Conservation (phyloP, 2,888 invertebrate species). For the Synanthedon vespiformis region DNA sequence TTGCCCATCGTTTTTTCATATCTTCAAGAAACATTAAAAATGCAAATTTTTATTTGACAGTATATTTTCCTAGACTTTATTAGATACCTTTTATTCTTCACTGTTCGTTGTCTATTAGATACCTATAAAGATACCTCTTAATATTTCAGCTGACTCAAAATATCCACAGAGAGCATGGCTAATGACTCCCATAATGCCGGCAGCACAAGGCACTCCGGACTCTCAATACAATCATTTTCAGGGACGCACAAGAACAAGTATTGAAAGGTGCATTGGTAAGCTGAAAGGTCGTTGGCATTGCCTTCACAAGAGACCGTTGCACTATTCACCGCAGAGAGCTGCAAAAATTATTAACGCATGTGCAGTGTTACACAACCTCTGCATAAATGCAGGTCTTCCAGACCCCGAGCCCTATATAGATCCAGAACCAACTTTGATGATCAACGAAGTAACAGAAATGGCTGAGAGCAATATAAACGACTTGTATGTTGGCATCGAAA, state of each 20-base stretch:
- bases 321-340: slow-evolving; percentile 37
- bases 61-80: too few species aligned
- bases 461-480: slow-evolving; percentile 39
- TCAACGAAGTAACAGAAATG: slow-evolving; percentile 32
- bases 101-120: too few species aligned
- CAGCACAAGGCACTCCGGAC: slow-evolving; percentile 35
- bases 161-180: slow-evolving; percentile 40
- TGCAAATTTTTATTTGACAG: too few species aligned
- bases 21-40: too few species aligned
- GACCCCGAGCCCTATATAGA: slow-evolving; percentile 27
- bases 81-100: background rate
- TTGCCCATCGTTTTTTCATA: too few species aligned
- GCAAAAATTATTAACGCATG: slow-evolving; percentile 46
- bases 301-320: slow-evolving; percentile 31
- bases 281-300: slow-evolving; percentile 40
- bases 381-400: slow-evolving; percentile 25
- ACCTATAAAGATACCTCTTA: too few species aligned
- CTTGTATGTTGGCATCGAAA: slow-evolving; percentile 35
- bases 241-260: slow-evolving; percentile 29
- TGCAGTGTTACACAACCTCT: slow-evolving; percentile 36
- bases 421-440: slow-evolving; percentile 18
- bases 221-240: slow-evolving; percentile 41
- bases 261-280: slow-evolving; percentile 32
- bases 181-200: slow-evolving; percentile 38
- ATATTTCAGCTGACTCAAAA: slow-evolving; percentile 28